phyloP scores from a whole-genome alignment of 2,113 vertebrate species.

The Sander vitreus region DNA sequence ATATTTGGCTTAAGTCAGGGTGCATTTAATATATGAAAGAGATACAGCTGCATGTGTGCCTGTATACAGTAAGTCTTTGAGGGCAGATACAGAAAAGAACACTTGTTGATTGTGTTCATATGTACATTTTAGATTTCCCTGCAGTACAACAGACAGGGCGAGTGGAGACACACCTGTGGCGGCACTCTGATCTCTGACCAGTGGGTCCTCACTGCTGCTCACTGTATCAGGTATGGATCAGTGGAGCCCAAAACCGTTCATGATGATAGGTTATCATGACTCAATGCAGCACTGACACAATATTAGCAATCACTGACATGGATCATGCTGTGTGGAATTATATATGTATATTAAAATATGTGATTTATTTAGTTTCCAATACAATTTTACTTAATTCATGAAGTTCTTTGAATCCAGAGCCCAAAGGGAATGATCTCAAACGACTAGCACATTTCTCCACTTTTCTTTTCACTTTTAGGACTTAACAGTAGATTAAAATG shows the following conservation, averaged over 20 bases:
- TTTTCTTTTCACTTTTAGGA: neutral
- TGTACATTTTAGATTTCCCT: conserved; percentile 86
- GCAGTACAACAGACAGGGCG: conserved; percentile 80
- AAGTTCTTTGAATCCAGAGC: neutral
- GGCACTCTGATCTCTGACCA: conserved; percentile 86
- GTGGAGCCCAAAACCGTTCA: neutral
- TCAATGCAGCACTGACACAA: neutral
- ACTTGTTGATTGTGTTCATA: neutral
- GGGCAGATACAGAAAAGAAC: neutral
- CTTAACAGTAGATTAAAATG: neutral
- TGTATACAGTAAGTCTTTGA: neutral
- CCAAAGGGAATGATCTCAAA: neutral
- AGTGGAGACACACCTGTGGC: conserved; percentile 90
- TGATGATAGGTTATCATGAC: neutral
- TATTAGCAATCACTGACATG: neutral
- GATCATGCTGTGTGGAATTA: neutral
- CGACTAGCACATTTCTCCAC: neutral
- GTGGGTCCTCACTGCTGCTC: conserved; percentile 92
- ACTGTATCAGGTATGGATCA: conserved; percentile 89
- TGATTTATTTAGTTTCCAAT: neutral
- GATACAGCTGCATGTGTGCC: neutral
- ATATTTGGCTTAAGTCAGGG: neutral
- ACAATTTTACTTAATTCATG: neutral
- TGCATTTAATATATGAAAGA: neutral
- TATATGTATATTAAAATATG: neutral